phyloP scores from a whole-genome alignment of 2,797 vertebrate species.

The Gymnocypris eckloni region DNA sequence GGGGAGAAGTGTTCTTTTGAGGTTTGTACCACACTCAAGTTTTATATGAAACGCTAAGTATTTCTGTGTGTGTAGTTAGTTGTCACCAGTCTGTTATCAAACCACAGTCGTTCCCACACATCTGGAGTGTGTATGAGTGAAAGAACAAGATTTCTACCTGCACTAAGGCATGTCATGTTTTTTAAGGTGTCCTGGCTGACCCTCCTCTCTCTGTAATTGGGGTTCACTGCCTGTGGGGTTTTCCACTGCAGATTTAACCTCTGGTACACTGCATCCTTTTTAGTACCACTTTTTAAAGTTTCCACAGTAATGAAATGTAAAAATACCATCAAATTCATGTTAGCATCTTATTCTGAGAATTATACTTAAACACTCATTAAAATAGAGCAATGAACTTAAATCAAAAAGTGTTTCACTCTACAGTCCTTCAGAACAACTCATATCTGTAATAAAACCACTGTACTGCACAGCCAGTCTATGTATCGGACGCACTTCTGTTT shows the following conservation, averaged over 20 bases:
- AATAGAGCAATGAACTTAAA: not conserved
- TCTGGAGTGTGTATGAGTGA: not conserved
- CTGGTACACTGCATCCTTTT: not conserved
- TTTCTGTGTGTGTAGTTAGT: no score
- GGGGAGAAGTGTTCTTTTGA: no score
- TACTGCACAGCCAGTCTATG: not conserved
- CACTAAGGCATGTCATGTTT: not conserved
- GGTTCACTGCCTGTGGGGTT: not conserved
- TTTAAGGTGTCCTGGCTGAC: not conserved
- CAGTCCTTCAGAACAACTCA: not conserved
- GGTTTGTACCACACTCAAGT: no score
- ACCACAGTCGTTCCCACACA: no score
- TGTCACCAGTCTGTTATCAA: no score
- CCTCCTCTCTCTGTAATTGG: not conserved
- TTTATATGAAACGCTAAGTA: no score
- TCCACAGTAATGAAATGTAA: not conserved
- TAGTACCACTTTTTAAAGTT: not conserved
- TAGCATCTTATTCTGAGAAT: not conserved
- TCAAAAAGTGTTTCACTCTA: not conserved
- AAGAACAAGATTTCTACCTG: not conserved
- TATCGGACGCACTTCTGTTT: no score
- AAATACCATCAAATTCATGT: not conserved
- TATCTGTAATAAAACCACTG: not conserved
- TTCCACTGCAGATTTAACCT: conserved; percentile 10
- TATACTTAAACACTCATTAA: not conserved